Percentiles rank a stretch among this genome's conserved stretches.
phyloP scores from a whole-genome alignment of 2,797 vertebrate species.

The Atherinosoma microstoma region DNA sequence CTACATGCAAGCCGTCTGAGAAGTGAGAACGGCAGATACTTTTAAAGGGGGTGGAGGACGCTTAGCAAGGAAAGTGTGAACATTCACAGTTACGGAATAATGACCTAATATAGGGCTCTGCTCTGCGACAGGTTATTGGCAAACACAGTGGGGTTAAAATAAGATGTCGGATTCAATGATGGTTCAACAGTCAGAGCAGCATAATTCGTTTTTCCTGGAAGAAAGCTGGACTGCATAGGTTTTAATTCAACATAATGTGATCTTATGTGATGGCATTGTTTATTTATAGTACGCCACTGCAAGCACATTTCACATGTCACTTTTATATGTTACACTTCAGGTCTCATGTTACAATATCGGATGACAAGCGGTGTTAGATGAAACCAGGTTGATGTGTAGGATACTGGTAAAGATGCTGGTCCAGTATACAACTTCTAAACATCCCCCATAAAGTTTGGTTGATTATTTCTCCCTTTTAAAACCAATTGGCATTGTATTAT shows the following conservation, averaged over 20 bases:
- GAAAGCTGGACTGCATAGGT: slow-evolving; percentile 5
- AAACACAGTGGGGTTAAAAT: slow-evolving; percentile 42
- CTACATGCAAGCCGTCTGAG: slow-evolving; percentile 66
- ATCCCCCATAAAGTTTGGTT: no score
- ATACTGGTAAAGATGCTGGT: neutral
- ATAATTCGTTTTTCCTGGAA: slow-evolving; percentile 29
- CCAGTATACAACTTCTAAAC: slow-evolving; percentile 12
- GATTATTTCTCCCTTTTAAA: no score
- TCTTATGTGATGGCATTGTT: neutral
- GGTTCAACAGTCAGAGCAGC: slow-evolving; percentile 6
- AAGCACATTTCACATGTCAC: neutral
- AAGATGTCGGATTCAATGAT: slow-evolving; percentile 55
- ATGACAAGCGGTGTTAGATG: neutral
- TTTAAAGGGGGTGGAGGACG: slow-evolving; percentile 21
- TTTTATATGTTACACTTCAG: neutral
- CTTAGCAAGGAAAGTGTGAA: slow-evolving; percentile 74
- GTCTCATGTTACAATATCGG: neutral
- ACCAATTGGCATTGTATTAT: no score
- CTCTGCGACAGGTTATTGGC: slow-evolving; percentile 58
- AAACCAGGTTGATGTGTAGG: neutral
- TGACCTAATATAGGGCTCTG: slow-evolving; percentile 55
- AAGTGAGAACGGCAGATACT: slow-evolving; percentile 61
- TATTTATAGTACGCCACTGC: neutral
- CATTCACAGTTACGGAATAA: slow-evolving; percentile 68
- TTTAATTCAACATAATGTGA: slow-evolving; percentile 5